Base-by-base conservation (phyloP, 2,888 invertebrate species). In the Spialia ferax region DNA sequence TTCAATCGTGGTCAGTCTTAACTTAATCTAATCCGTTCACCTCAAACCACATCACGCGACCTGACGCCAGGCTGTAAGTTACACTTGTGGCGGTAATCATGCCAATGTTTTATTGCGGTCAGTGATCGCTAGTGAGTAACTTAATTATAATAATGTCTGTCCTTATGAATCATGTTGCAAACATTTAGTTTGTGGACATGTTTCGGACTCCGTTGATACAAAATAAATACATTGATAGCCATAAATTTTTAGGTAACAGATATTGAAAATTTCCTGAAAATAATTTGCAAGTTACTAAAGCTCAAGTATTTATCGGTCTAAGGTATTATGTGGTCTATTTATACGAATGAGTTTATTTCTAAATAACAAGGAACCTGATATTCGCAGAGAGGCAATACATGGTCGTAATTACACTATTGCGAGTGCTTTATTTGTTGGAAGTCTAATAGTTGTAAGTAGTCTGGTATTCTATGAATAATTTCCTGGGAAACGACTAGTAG, bases 371-470 rank as follows among this genome's bases (percentile, higher is more conserved):
- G 23, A 50, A 62, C 54, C 18, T 3, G 48, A 64, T 54, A 55
- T 18, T 6, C 22, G 13, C 15, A 54, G 29, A 32, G 29, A 23
- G 45, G 42, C 66, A 61, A 61, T 55, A 29, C n/a, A n/a, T n/a
- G n/a, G 13, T 11, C 18, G 45, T 61, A 61, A 61, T 67, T 61
- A 67, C 11, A 55, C 66, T 61, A 61, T 61, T 45, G 60, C 60
- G 18, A 29, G 60, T 50, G 50, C 29, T 67, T 55, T 67, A 61
- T 61, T 61, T 55, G 54, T 7, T 63, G 26, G 45, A 54, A 61
- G 66, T 48, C 54, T 52, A 67, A 67, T 67, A 61, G 55, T 61
- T 45, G 29, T 42, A 65, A 60, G 59, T 26, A 32, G 54, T 61
- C 45, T 60, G 48, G 42, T 52, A 45, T 60, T 29, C 45, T 66